Evolutionary conservation across 2,888 invertebrate genomes (phyloP), one percentile per base, ranked within the genome.

Genomic region (Cyaniris semiargus): DNA sequence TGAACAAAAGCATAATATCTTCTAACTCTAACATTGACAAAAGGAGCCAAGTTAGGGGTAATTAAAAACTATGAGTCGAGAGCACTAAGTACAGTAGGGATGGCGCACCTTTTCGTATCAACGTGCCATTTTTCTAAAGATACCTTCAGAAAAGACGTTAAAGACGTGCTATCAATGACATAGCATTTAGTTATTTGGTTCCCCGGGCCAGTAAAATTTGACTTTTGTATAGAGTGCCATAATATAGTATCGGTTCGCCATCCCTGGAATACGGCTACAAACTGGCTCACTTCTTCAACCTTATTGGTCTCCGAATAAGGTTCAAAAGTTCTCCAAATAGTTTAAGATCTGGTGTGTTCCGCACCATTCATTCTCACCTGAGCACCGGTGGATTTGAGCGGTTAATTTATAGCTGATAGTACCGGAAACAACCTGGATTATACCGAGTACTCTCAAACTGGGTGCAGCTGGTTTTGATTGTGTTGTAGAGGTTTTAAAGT

Each of bases 301-400:
- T 66, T 66, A 27, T 4, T 15, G 13, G 27, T 13, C 7, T 27
- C 5, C 15, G 3, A 15, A 66, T 66, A 31, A 1, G 27, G 66
- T 31, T 15, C 27, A 31, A 21, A 66, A 27, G 60, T 10, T 5
- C n/a, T 21, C n/a, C 58, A 10, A n/a, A 21, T 58, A 58, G 53
- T 53, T 53, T 18, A 8, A 58, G 60, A 66, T 10, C 23, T 10
- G 58, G 8, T 58, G 21, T 21, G 27, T 66, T 23, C 60, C 60
- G 60, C 60, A 66, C 66, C 66, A 66, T 66, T 66, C 13, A 31
- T 66, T 66, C 66, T 66, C 27, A 66, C 66, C 66, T 66, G 66
- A 66, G 66, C 60, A 66, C 66, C 15, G 15, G 27, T 66, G 66
- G 66, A 31, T 66, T 66, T 66, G 27, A 66, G 66, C 66, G 5